Evolutionary conservation across 2,888 invertebrate species (phyloP).

Genomic region (Axea sp.): DNA sequence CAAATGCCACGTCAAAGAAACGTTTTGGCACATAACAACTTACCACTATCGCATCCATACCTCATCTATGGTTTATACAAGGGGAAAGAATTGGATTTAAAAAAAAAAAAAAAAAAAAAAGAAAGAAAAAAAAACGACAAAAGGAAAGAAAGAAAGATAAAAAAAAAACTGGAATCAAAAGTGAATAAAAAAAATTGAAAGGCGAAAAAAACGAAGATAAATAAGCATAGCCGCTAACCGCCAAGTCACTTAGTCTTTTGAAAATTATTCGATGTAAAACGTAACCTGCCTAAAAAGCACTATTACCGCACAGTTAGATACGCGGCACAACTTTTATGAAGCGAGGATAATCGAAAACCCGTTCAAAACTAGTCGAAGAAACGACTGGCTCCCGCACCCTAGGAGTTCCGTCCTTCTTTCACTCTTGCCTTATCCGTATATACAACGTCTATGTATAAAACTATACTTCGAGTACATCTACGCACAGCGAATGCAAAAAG

Average conservation of each 20-base stretch:
- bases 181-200: slow-evolving; percentile 5
- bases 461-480: slow-evolving; percentile 17
- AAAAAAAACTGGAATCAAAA: slow-evolving; percentile 2
- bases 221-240: slow-evolving; percentile 52
- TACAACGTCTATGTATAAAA: slow-evolving; percentile 15
- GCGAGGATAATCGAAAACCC: slow-evolving; percentile 62
- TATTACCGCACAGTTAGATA: slow-evolving; percentile 63
- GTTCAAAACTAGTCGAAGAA: slow-evolving; percentile 63
- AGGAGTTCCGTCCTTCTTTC: slow-evolving; percentile 56
- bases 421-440: slow-evolving; percentile 20
- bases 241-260: slow-evolving; percentile 60
- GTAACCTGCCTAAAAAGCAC: slow-evolving; percentile 60
- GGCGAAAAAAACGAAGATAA: slow-evolving; percentile 27
- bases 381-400: slow-evolving; percentile 61
- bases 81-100: no score
- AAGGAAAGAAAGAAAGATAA: no score
- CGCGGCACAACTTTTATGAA: slow-evolving; percentile 64
- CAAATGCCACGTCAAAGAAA: no score
- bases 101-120: no score
- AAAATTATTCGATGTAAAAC: slow-evolving; percentile 60
- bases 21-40: no score
- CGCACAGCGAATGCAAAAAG: slow-evolving; percentile 1
- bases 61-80: no score
- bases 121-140: no score
- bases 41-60: no score